Base-by-base conservation (phyloP, 2,797 vertebrate genomes). In the Myiothlypis coronata region DNA sequence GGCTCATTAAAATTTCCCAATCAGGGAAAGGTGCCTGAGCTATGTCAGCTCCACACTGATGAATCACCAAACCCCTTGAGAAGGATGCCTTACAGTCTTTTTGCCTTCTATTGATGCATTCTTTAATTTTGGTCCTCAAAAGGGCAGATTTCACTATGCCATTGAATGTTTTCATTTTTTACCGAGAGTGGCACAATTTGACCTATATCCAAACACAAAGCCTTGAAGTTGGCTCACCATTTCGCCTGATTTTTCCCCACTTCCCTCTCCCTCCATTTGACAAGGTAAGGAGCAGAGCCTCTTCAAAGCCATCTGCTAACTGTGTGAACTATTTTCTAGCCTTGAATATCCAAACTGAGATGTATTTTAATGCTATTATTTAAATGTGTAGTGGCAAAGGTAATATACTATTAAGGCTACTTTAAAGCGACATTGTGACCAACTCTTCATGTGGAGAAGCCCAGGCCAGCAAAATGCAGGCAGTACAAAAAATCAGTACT, bases 1-100 rank as follows among this genome's bases (percentile, higher is more conserved):
- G 83, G 70, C 95, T 96, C 96, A 97, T 97, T 97, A 96, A 97
- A 96, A 93, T 93, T 95, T 96, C 88, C 81, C 94, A 97, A 96
- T 96, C 94, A 92, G 78, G 37, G 53, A 89, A 77, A 85, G 92
- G 89, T 92, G 88, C 78, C 90, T 92, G 90, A 92, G 92, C 93
- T 90, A 67, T 92, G 86, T 84, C 5, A 0, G 67, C 60, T 89
- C 78, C 2, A 2, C 83, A 83, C 52, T 82, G 95, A 96, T 95
- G 94, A 96, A 95, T 95, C 74, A 88, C 71, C 86, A 68, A 90
- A 53, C 44, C 24, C 39, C 56, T 90, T 84, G 74, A 95, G 80
- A 94, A 81, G 63, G 64, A 74, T 79, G 37, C 56, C 67, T 93
- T 88, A 68, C 70, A 67, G 86, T 63, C 81, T 79, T 93, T 95